Evolutionary conservation across 2,888 invertebrate genomes (phyloP).

Genomic region (Tyria jacobaeae): DNA sequence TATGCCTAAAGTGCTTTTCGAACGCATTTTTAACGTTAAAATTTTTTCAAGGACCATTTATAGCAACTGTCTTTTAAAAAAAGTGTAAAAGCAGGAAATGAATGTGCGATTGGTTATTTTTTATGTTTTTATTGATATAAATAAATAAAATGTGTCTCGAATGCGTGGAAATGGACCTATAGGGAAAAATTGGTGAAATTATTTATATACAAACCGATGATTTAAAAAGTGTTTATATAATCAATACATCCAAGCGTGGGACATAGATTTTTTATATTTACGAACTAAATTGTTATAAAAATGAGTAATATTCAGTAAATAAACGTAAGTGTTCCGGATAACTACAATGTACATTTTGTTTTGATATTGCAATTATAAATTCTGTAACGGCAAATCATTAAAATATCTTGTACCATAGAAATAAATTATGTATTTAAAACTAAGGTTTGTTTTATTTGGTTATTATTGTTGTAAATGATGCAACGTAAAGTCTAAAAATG

Average conservation of each 20-base stretch:
- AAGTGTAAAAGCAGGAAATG: constrained; percentile 64
- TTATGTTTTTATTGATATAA: constrained; percentile 80
- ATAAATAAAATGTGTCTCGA: constrained; percentile 63
- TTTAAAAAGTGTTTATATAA: constrained; percentile 65
- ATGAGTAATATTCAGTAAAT: constrained; percentile 45
- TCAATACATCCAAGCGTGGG: constrained; percentile 47
- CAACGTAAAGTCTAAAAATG: too few species aligned
- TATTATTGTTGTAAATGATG: too few species aligned
- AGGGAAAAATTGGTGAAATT: constrained; percentile 64
- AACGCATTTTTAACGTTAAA: constrained; percentile 28
- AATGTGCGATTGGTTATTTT: constrained; percentile 78
- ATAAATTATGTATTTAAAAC: constrained; percentile 86
- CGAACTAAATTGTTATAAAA: constrained; percentile 51
- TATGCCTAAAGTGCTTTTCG: constrained; percentile 47
- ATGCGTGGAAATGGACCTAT: constrained; percentile 63
- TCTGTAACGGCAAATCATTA: constrained; percentile 73
- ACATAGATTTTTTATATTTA: constrained; percentile 50
- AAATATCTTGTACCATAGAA: constrained; percentile 83
- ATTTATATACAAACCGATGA: constrained; percentile 54
- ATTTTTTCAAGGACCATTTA: constrained; percentile 38
- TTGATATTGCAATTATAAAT: constrained; percentile 59
- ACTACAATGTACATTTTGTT: constrained; percentile 53
- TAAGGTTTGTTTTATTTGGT: constrained; percentile 38
- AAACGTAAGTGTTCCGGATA: constrained; percentile 35
- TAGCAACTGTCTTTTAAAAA: constrained; percentile 69